Percentiles rank a stretch among this genome's conserved stretches.
Evolutionary conservation across 2,888 invertebrate genomes (phyloP).

Genomic region (Lochmaea capreae): DNA sequence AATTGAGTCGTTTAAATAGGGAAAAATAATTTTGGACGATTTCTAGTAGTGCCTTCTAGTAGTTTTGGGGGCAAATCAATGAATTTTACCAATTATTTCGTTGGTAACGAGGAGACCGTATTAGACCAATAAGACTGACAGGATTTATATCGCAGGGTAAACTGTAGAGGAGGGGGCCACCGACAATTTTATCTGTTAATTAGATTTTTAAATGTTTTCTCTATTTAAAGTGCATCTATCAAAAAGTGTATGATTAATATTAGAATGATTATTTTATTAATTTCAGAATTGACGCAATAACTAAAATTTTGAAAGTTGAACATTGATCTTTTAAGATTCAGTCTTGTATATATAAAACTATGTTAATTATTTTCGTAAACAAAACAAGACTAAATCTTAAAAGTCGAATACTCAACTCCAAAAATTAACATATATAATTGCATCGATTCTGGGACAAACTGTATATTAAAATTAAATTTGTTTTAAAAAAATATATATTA

Average conservation of each 20-base stretch:
- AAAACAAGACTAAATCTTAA: too few species aligned
- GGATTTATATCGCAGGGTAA: too few species aligned
- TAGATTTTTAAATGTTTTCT: not conserved
- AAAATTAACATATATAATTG: not conserved
- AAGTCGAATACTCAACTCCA: too few species aligned
- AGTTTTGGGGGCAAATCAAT: too few species aligned
- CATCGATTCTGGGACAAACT: not conserved
- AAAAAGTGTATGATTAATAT: not conserved
- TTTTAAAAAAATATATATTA: slow-evolving; percentile 3
- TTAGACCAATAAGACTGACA: too few species aligned
- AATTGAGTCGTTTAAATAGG: not conserved
- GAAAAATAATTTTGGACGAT: not conserved
- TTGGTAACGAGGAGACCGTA: too few species aligned
- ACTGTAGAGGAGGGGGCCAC: too few species aligned
- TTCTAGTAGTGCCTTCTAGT: too few species aligned
- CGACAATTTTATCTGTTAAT: not conserved
- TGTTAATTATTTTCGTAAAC: too few species aligned
- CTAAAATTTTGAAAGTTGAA: not conserved
- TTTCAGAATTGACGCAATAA: not conserved
- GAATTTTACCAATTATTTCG: too few species aligned
- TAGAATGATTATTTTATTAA: slow-evolving; percentile 1
- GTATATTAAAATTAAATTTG: not conserved
- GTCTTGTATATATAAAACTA: too few species aligned
- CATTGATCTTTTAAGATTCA: not conserved
- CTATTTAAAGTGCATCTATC: not conserved